phyloP scores from a whole-genome alignment of 2,797 vertebrate species.

The Schizothorax lantsangensis region DNA sequence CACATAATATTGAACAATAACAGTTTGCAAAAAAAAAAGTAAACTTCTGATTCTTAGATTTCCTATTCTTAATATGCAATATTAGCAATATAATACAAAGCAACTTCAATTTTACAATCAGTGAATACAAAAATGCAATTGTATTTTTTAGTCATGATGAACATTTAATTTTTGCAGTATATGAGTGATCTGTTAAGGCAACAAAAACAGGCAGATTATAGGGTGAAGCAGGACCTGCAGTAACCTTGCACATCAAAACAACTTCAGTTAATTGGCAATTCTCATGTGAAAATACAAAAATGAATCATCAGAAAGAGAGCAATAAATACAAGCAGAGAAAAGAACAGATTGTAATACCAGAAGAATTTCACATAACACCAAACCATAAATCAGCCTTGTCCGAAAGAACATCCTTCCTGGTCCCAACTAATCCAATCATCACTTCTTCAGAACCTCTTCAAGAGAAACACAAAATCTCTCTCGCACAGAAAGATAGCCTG shows the following conservation, averaged over 20 bases:
- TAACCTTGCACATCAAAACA: conserved; percentile 5
- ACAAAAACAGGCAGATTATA: neutral
- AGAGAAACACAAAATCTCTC: neutral
- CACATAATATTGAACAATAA: neutral
- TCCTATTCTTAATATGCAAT: neutral
- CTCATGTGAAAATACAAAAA: neutral
- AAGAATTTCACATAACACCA: neutral
- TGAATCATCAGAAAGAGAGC: neutral
- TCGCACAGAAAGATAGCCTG: neutral
- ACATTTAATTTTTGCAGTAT: neutral
- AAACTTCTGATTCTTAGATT: neutral
- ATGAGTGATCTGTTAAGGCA: neutral
- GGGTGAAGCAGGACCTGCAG: neutral
- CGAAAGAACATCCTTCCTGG: neutral
- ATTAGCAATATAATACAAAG: neutral
- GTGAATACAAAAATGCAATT: too few species aligned
- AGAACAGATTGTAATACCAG: neutral
- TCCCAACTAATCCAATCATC: conserved; percentile 13
- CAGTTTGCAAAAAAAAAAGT: neutral
- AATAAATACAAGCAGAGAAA: neutral
- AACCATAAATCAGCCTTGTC: neutral
- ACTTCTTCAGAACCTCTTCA: conserved; percentile 10
- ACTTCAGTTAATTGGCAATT: neutral
- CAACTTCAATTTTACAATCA: too few species aligned
- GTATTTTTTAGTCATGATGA: neutral